Base-by-base conservation (phyloP, 2,113 vertebrate species). In the Manacus vitellinus region DNA sequence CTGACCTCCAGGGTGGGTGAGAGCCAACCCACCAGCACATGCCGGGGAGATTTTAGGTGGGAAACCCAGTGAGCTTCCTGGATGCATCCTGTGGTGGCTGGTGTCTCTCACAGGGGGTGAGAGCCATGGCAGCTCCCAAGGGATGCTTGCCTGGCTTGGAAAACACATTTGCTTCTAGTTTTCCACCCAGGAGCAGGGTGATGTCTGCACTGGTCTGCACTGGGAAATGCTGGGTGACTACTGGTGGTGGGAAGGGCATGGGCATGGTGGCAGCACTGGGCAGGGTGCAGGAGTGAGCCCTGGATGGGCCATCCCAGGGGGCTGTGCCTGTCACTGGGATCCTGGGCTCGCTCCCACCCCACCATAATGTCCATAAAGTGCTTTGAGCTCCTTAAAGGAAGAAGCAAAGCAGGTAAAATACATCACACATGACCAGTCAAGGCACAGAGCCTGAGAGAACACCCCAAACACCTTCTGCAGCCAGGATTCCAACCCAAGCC, bases 401-500 rank as follows among this genome's bases (percentile, higher is more conserved):
- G 58, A 65, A 37, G 44, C 19, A 16, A 49, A 49, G 35, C 4
- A 5, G 55, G 27, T 25, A 33, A 43, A 10, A 0, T 63, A 15
- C 8, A 0, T 5, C 44, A 3, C 1, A 6, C 8, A 22, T 0
- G 4, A 39, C 13, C 62, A 9, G 15, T 7, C 1, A 0, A 22
- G 39, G 28, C 0, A 1, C 54, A 49, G 68, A 8, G 59, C 49
- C 68, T 1, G 9, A 2, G 2, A 59, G 37, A 12, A 14, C 28
- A 28, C n/a, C 49, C 18, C 2, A 1, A 62, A 1, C 9, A 4
- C 41, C 2, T n/a, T 33, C 25, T 35, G 25, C 37, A 47, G 46
- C 30, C 62, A 23, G 16, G 14, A 21, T 3, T 9, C 35, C 19
- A 37, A 70, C 41, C 24, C 55, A 2, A 73, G 10, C 77, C 73